Evolutionary conservation across 2,797 vertebrate species (phyloP).

Genomic region (Hyperoplus immaculatus): DNA sequence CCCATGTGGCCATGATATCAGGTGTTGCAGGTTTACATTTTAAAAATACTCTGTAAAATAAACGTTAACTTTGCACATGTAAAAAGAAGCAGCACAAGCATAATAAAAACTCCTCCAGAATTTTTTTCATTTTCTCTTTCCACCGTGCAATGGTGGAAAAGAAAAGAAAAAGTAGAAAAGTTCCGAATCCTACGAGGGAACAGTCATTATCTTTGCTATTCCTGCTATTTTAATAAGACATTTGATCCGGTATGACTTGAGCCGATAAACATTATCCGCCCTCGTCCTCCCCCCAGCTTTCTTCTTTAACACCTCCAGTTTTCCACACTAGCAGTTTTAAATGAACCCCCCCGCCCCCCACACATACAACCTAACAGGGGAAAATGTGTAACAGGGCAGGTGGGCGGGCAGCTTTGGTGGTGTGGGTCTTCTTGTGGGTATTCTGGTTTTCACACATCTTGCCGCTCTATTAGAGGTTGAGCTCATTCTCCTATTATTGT

Average conservation of each 20-base stretch:
- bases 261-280: slow-evolving; percentile 28
- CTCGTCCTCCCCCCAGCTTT: slow-evolving; percentile 30
- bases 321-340: slow-evolving; percentile 37
- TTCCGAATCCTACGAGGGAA: neutral
- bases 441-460: slow-evolving; percentile 73
- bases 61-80: neutral
- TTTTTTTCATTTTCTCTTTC: neutral
- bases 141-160: neutral
- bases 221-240: slow-evolving; percentile 2
- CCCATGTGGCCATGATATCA: neutral
- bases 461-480: slow-evolving; percentile 62
- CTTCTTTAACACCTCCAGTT: slow-evolving; percentile 44
- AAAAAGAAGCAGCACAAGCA: neutral
- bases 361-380: slow-evolving; percentile 30
- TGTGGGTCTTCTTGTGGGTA: slow-evolving; percentile 32
- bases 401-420: slow-evolving; percentile 50
- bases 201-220: neutral
- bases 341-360: slow-evolving; percentile 16
- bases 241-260: slow-evolving; percentile 28
- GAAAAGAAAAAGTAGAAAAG: neutral
- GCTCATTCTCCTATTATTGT: slow-evolving; percentile 76
- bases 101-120: neutral
- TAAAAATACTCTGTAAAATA: neutral
- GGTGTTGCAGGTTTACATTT: no score
- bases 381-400: slow-evolving; percentile 1